Evolutionary conservation across 2,113 vertebrate genomes (phyloP).

Genomic region (Dolichallabes microphthalmus): DNA sequence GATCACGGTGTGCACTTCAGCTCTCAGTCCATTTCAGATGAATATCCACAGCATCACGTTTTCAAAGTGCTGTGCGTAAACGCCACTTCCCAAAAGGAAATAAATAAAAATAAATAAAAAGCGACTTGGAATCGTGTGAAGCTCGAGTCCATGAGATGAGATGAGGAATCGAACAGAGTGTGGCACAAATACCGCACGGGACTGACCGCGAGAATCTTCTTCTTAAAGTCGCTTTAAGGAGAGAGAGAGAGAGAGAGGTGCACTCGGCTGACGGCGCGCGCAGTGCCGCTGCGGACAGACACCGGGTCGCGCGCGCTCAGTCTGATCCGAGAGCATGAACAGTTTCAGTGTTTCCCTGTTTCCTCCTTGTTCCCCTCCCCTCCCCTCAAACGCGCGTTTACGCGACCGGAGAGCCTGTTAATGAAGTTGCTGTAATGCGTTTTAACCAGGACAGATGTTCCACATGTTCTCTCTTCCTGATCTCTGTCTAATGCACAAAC

Average conservation of each 20-base stretch:
- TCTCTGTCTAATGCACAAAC: no score
- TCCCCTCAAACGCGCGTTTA: not conserved
- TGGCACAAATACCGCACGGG: not conserved
- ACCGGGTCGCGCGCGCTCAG: not conserved
- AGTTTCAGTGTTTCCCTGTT: not conserved
- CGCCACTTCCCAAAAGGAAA: not conserved
- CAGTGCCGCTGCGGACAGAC: not conserved
- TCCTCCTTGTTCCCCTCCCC: not conserved
- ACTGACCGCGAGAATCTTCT: not conserved
- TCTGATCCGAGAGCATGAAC: not conserved
- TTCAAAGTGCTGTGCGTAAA: conserved; percentile 2
- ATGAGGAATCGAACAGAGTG: not conserved
- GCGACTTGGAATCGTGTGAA: not conserved
- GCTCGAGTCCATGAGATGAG: not conserved
- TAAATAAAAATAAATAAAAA: not conserved
- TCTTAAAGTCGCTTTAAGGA: not conserved
- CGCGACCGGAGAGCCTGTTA: not conserved
- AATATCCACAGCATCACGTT: not conserved
- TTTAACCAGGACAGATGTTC: not conserved
- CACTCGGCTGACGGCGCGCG: not conserved
- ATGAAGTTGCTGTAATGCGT: not conserved
- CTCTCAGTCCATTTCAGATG: not conserved
- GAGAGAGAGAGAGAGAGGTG: not conserved
- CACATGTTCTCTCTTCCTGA: no score
- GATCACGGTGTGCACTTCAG: not conserved